Evolutionary conservation across 1,140 invertebrate species (phyloP), one percentile per base, ranked within the genome.

Genomic region (Drosophila baimaii): DNA sequence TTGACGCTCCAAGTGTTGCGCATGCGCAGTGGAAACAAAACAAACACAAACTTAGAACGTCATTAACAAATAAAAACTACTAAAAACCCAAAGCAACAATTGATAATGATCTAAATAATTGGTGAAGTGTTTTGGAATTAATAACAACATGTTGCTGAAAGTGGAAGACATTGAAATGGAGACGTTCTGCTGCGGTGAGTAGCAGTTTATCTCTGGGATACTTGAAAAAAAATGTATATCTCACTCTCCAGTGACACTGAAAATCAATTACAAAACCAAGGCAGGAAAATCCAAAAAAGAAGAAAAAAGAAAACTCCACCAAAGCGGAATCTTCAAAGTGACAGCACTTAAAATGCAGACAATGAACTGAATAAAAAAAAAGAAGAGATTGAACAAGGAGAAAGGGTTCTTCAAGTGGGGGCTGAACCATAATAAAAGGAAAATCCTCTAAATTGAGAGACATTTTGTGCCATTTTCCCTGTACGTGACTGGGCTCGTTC

Each of bases 161-260:
- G 74, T 79, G 78, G 90, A 91, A 73, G 69, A 81, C 52, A 89
- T 91, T n/a, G 90, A 91, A 63, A 74, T 91, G 90, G 86, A 91
- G 71, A 85, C 84, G 47, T 91, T 91, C 56, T 91, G 90, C 59
- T 91, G 90, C 79, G 90, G 90, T 91, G 68, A 91, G 90, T 89
- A 46, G 47, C 8, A 12, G 31, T 58, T 35, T 68, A 35, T 35
- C 23, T 55, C 25, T 37, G 6, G 57, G 39, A 44, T 19, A 43
- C 29, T 33, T 19, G 3, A 51, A 15, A 15, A 10, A 31, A 15
- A 27, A 49, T n/a, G n/a, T 21, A 7, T 49, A 27, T 17, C n/a
- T n/a, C n/a, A 25, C 19, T n/a, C 21, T 49, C 25, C 25, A 35
- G 62, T 31, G 41, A 49, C 33, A 37, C 29, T 35, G 44, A 57